Evolutionary conservation across 2,888 invertebrate species (phyloP).

Genomic region (Theodoxus fluviatilis): DNA sequence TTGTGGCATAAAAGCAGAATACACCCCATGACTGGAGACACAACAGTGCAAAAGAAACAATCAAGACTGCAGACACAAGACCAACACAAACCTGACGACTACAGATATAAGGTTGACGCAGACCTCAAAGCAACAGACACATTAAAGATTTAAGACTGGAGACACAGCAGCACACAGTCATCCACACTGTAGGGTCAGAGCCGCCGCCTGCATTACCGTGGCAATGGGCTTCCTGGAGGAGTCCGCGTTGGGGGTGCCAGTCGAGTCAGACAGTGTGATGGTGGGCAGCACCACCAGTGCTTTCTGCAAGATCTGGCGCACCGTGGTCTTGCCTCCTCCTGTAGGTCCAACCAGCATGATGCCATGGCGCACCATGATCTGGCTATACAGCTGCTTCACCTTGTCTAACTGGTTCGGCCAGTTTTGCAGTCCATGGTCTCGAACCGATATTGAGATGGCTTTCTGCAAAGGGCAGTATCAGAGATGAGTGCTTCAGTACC

Average conservation of each 20-base stretch:
- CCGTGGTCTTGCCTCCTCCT: conserved; percentile 63
- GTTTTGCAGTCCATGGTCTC: conserved; percentile 59
- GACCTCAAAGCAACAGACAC: too few species aligned
- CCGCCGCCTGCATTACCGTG: too few species aligned
- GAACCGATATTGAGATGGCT: conserved; percentile 61
- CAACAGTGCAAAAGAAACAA: too few species aligned
- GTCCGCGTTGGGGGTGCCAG: conserved; percentile 18
- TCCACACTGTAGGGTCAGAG: too few species aligned
- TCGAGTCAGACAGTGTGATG: conserved; percentile 45
- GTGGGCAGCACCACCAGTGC: conserved; percentile 61
- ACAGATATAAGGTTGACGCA: too few species aligned
- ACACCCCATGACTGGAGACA: too few species aligned
- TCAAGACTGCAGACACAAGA: too few species aligned
- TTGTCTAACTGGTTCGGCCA: conserved; percentile 64
- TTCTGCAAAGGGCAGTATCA: conserved; percentile 47
- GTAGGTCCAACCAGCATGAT: conserved; percentile 66
- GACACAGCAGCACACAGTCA: too few species aligned
- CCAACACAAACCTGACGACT: too few species aligned
- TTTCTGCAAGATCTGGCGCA: conserved; percentile 62
- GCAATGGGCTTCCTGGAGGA: background rate
- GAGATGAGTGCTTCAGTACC: too few species aligned
- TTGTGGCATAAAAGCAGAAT: too few species aligned
- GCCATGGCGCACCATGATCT: conserved; percentile 64
- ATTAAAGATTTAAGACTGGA: too few species aligned
- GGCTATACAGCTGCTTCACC: conserved; percentile 64